Conservation (phyloP, 2,797 vertebrate species). For the Pangasius mekongensis region DNA sequence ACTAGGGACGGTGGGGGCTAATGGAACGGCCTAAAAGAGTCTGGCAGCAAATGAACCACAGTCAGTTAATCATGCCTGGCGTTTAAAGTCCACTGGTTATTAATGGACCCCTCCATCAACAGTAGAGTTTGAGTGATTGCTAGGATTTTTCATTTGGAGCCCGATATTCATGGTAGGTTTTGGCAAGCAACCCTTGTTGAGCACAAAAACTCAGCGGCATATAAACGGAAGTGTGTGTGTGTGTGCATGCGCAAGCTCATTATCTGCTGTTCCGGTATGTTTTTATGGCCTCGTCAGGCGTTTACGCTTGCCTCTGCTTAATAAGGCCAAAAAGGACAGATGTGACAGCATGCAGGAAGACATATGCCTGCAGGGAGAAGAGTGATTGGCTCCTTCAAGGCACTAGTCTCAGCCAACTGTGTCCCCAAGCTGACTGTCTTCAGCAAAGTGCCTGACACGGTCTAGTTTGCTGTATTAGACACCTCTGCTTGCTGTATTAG, state of each 20-base stretch:
- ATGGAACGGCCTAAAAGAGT: constrained; percentile 29
- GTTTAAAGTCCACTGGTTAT: constrained; percentile 40
- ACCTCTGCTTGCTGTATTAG: constrained; percentile 22
- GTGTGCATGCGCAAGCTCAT: constrained; percentile 42
- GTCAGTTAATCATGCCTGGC: constrained; percentile 41
- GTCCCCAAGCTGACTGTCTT: constrained; percentile 32
- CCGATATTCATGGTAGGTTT: constrained; percentile 43
- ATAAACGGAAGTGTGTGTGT: constrained; percentile 35
- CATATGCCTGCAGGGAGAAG: constrained; percentile 48
- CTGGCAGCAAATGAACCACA: constrained; percentile 26
- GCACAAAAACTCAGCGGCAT: constrained; percentile 16
- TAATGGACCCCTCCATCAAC: constrained; percentile 39
- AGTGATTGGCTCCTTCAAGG: constrained; percentile 53
- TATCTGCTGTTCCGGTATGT: constrained; percentile 41
- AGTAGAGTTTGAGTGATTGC: constrained; percentile 18
- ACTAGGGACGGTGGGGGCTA: constrained; percentile 10
- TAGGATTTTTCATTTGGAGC: not conserved
- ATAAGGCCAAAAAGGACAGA: constrained; percentile 60
- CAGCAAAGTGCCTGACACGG: constrained; percentile 28
- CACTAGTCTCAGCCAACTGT: constrained; percentile 38
- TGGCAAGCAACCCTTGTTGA: constrained; percentile 30
- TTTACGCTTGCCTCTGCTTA: constrained; percentile 53
- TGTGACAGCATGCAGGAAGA: constrained; percentile 53
- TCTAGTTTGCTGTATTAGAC: constrained; percentile 20
- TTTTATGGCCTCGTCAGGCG: constrained; percentile 53